Conservation (phyloP, 2,888 invertebrate species). For the Cantharis nigra region DNA sequence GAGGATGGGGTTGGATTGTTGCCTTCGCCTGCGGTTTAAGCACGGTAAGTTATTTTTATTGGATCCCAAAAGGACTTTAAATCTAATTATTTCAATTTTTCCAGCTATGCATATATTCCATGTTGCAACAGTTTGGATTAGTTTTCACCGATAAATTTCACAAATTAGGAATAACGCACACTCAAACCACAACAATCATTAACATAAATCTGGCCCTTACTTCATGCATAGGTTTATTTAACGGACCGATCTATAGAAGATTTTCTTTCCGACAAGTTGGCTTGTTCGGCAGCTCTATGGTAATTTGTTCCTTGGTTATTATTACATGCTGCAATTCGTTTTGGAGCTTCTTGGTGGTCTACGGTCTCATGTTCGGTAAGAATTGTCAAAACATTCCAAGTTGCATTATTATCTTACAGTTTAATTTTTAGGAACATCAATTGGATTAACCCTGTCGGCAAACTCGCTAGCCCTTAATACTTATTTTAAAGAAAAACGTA, state of each 20-base stretch:
- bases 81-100: not conserved
- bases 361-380: conserved; percentile 72
- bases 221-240: conserved; percentile 70
- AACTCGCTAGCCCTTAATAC: conserved; percentile 74
- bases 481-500: conserved; percentile 71
- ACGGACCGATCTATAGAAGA: conserved; percentile 71
- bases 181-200: conserved; percentile 72
- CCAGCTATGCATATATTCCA: conserved; percentile 69
- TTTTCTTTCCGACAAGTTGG: conserved; percentile 72
- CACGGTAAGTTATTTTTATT: conserved; percentile 63
- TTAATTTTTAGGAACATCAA: not conserved
- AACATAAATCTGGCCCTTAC: conserved; percentile 73
- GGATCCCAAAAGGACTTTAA: not conserved
- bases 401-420: not conserved
- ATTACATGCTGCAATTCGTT: conserved; percentile 69
- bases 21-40: conserved; percentile 72
- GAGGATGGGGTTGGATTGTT: conserved; percentile 79
- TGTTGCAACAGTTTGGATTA: conserved; percentile 74
- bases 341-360: conserved; percentile 64
- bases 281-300: conserved; percentile 64
- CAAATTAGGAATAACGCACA: conserved; percentile 64
- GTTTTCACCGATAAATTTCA: conserved; percentile 69
- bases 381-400: not conserved
- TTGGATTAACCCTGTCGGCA: conserved; percentile 53
- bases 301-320: conserved; percentile 63